Base-by-base conservation (phyloP, 1,140 invertebrate species). In the Meloidogyne floridensis region DNA sequence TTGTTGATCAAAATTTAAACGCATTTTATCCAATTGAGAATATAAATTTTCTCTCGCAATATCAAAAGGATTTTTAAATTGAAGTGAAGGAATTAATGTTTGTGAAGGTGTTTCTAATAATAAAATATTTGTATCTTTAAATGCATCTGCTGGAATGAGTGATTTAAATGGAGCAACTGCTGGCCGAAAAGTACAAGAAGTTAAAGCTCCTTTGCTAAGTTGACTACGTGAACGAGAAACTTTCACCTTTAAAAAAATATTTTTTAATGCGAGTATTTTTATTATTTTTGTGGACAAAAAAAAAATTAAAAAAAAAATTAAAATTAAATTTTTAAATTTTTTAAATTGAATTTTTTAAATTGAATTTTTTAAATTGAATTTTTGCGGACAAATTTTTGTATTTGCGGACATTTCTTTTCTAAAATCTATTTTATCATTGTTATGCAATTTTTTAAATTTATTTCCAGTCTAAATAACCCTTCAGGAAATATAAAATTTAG, bases 61-160 rank as follows among this genome's bases (percentile, higher is more conserved):
- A 91, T 98, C 96, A 88, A 96, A 98, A 0, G 96, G 95, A 92
- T 98, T 98, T 86, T 95, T 93, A 90, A 96, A 98, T 77, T 93
- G 94, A 94, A 11, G 69, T 20, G 87, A 85, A 18, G 75, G 75
- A 42, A 77, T 42, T 32, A 70, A 15, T 32, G 75, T 65, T 20
- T 47, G 75, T 65, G 75, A 18, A 42, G 20, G 53, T 32, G 47
- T 56, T 65, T 56, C 76, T 11, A 78, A 18, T 53, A 79, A 69
- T 32, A 79, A 79, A 79, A 79, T 79, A 20, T 11, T 47, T 18
- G 72, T 13, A 18, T 79, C 65, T 6, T 51, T 47, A 51, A 71
- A 20, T 0, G 65, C 43, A 54, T 80, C 51, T 54, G 69, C 80
- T 13, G 81, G 53, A 10, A 83, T 75, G 15, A n/a, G 32, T n/a